Evolutionary conservation across 2,797 vertebrate species (phyloP), one percentile per base, ranked within the genome.

Genomic region (Sarcoramphus papa): DNA sequence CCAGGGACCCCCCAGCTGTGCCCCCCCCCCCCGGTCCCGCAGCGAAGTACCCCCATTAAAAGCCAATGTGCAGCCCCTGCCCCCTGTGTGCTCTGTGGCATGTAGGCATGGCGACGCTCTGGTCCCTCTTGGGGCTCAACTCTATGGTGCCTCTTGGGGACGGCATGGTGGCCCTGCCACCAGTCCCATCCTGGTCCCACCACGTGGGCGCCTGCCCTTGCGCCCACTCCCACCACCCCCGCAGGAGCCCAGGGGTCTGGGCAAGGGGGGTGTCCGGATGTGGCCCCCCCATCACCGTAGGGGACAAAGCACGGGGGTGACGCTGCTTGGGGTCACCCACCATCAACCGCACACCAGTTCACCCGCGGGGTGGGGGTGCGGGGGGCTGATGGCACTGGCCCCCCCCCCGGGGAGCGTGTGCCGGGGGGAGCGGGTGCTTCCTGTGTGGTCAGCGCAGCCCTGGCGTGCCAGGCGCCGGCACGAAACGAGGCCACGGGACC

Each of bases 191-290:
- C 54, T 23, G 57, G 9, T 78, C 11, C 30, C 31, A 14, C 78
- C 54, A 7, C 2, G 2, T 3, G 45, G 15, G 23, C 3, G 28
- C 13, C 82, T 21, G 8, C 21, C 24, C 51, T 25, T 6, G 25
- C 2, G 0, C 25, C 53, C 0, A 0, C 53, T 48, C 28, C 45
- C 62, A 7, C 30, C 33, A 7, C 17, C 17, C 30, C 20, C 10
- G 21, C 3, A 51, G 31, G 56, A 82, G 31, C 70, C 31, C 28
- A 5, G 75, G 47, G 35, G 22, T 14, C 27, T 1, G 13, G 35
- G 30, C 7, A 4, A 6, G 33, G 8, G 41, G 18, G 47, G 33
- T 14, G 41, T 35, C 35, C 1, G 8, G 35, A 24, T 22, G 59
- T 1, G 10, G 10, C 13, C 56, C 22, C 48, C 15, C 8, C 8